These are phyloP conservation scores for Python bivittatus DNA, from an alignment of 2,113 vertebrate genomes.

Conservation along the genomic window DNA sequence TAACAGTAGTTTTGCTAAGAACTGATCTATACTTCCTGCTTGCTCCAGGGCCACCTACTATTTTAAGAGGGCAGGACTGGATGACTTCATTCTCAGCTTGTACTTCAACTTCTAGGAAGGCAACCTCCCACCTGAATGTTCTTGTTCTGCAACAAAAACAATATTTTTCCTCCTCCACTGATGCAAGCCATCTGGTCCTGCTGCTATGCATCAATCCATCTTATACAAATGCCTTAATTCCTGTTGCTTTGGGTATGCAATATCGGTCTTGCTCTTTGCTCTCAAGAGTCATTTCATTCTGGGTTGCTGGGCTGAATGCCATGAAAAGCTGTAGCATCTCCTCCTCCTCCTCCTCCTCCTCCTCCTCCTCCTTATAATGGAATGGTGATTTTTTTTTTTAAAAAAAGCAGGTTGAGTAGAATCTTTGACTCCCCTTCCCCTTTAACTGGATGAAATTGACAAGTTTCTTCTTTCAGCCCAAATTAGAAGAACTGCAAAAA, in stretches of 20 bases:
- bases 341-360: not conserved
- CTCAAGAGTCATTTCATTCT: not conserved
- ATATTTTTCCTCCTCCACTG: not conserved
- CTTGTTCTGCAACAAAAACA: not conserved
- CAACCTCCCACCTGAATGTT: not conserved
- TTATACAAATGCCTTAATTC: not conserved
- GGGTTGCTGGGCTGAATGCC: not conserved
- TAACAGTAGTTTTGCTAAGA: not conserved
- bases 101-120: not conserved
- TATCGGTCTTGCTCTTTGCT: not conserved
- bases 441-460: not conserved
- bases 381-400: not conserved
- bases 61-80: not conserved
- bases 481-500: not conserved
- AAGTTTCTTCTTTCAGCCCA: not conserved
- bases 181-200: not conserved
- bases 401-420: not conserved
- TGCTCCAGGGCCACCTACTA: not conserved
- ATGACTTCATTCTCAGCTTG: not conserved
- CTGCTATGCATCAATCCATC: not conserved
- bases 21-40: not conserved
- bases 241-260: not conserved
- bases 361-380: not conserved
- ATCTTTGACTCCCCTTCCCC: not conserved
- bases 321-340: not conserved